Evolutionary conservation across 2,888 invertebrate species (phyloP).

Genomic region (Himalopsyche kuldschensis): DNA sequence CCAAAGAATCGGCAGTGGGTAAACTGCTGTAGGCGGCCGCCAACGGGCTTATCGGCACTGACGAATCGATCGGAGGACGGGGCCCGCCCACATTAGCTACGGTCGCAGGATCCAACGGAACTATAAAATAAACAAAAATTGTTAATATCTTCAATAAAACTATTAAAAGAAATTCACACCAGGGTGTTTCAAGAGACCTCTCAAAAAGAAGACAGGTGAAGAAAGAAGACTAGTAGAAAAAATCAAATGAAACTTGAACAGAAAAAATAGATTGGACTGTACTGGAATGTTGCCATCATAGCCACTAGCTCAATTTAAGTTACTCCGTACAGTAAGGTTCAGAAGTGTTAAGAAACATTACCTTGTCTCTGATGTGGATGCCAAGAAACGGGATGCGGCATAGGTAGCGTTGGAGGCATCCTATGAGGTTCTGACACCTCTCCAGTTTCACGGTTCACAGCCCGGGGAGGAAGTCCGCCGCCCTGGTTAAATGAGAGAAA

Average conservation of each 20-base stretch:
- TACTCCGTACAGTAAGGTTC: not conserved
- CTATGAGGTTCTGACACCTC: slow-evolving; percentile 1
- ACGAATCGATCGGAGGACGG: slow-evolving; percentile 31
- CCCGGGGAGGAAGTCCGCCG: not conserved
- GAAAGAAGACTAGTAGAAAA: no score
- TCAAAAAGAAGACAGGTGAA: no score
- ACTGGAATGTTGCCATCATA: no score
- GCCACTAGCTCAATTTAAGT: no score
- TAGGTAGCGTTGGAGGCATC: not conserved
- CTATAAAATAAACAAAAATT: not conserved
- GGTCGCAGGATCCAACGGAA: not conserved
- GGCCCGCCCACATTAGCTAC: not conserved
- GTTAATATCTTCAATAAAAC: not conserved
- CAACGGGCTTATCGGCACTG: slow-evolving; percentile 50
- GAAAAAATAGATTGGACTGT: no score
- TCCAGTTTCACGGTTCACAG: slow-evolving; percentile 12
- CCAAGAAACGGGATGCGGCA: not conserved
- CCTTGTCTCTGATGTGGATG: slow-evolving; percentile 29
- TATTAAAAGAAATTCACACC: no score
- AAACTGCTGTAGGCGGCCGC: slow-evolving; percentile 58
- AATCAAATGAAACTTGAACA: no score
- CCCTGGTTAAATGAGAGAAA: not conserved
- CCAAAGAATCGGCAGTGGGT: slow-evolving; percentile 67
- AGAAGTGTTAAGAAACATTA: not conserved
- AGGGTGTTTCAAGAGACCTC: no score